A percentile compares a stretch with the other conserved stretches of the same genome.
Conservation (phyloP, 2,797 vertebrate genomes). For the Columba guinea region DNA sequence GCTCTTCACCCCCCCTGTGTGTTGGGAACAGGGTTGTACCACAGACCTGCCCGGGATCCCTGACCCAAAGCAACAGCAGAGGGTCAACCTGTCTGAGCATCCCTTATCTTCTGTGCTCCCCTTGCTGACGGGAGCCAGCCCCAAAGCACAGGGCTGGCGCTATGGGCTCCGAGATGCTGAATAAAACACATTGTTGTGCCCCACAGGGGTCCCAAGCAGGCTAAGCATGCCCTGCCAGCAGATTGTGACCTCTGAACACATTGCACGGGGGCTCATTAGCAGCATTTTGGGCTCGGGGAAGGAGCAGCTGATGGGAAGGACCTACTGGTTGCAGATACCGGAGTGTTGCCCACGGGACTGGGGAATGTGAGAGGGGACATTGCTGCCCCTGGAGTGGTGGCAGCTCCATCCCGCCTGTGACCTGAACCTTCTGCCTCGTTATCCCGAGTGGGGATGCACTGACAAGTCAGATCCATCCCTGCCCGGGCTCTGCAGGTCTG, state of each 20-base stretch:
- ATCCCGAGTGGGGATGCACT: accelerated
- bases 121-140: not conserved
- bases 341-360: accelerated
- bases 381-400: not conserved
- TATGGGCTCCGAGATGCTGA: accelerated
- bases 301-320: not conserved
- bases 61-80: accelerated
- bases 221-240: not conserved
- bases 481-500: not conserved
- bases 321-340: accelerated
- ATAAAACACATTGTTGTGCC: not conserved
- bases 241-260: not conserved
- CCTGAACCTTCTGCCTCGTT: not conserved
- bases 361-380: not conserved
- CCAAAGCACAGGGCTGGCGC: accelerated
- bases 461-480: accelerated
- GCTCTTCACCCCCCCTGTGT: not conserved
- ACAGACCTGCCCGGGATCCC: accelerated
- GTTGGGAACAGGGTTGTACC: not conserved
- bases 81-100: accelerated
- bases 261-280: accelerated
- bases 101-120: accelerated
- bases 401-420: too few species aligned
- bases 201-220: not conserved
- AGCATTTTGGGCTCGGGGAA: accelerated